A percentile compares a stretch with the other conserved stretches of the same genome.
phyloP scores from a whole-genome alignment of 2,113 vertebrate species.

The Furnarius figulus region DNA sequence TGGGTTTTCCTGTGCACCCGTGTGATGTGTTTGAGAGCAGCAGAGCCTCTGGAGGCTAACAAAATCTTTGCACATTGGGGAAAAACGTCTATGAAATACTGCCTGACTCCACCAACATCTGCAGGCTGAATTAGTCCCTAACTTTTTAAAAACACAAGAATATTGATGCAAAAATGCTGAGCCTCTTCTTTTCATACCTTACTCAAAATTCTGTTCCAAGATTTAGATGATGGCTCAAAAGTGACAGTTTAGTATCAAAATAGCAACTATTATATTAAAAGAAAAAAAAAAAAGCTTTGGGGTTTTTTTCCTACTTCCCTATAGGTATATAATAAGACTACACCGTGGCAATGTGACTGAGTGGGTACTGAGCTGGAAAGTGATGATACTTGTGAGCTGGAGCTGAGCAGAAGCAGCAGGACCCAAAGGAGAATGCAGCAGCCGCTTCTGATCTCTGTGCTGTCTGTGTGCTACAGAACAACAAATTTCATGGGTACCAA shows the following conservation, averaged over 20 bases:
- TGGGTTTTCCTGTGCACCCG: background rate
- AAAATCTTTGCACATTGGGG: background rate
- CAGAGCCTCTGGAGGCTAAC: background rate
- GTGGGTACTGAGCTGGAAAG: background rate
- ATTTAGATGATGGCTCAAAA: background rate
- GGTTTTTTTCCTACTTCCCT: background rate
- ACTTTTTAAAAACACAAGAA: background rate
- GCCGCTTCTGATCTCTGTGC: background rate
- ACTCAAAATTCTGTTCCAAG: background rate
- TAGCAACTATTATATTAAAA: background rate
- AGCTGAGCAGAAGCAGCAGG: background rate
- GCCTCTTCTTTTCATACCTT: background rate
- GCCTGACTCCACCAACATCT: background rate
- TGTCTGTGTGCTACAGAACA: background rate
- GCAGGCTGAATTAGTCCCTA: background rate
- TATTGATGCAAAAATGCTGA: background rate
- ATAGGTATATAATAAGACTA: background rate
- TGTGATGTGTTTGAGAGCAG: background rate
- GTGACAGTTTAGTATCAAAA: background rate
- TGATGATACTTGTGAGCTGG: background rate
- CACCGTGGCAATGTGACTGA: background rate
- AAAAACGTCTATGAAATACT: background rate
- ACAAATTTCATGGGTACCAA: background rate
- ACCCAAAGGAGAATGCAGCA: background rate
- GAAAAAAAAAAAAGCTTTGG: background rate